These are phyloP conservation scores for Bombus superbus DNA, from an alignment of 1,140 invertebrate genomes.

Conservation along the genomic window DNA sequence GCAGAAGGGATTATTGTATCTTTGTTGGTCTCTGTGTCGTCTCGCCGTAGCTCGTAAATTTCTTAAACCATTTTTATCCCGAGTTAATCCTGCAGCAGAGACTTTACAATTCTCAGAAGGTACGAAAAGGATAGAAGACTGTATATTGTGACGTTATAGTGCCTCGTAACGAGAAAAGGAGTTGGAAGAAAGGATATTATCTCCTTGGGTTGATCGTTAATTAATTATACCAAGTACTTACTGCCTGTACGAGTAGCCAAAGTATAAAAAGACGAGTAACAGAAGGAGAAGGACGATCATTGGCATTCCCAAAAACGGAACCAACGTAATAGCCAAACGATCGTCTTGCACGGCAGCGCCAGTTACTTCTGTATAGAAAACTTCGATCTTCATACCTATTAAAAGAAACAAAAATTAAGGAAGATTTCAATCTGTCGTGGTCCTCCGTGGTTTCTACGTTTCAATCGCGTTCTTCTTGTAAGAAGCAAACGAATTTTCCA, in stretches of 20 bases:
- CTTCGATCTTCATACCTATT: constrained; percentile 65
- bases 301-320: constrained; percentile 67
- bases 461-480: too few relatives aligned
- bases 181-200: not conserved
- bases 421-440: too few relatives aligned
- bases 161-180: not conserved
- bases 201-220: not conserved
- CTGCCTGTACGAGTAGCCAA: constrained; percentile 73
- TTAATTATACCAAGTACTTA: constrained; percentile 66
- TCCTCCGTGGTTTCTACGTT: rapidly evolving
- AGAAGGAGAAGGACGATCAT: constrained; percentile 64
- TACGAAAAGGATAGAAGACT: not conserved
- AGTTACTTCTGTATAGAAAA: constrained; percentile 57
- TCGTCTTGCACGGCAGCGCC: constrained; percentile 66
- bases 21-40: not conserved
- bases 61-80: not conserved
- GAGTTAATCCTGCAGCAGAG: not conserved
- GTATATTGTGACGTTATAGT: not conserved
- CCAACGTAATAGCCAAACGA: constrained; percentile 49
- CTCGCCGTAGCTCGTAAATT: not conserved
- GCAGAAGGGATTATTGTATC: not conserved
- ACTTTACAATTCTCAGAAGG: not conserved
- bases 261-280: constrained; percentile 61
- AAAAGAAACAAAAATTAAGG: not conserved
- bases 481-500: too few relatives aligned